Conservation (phyloP, 2,797 vertebrate species). For the Tapera naevia region DNA sequence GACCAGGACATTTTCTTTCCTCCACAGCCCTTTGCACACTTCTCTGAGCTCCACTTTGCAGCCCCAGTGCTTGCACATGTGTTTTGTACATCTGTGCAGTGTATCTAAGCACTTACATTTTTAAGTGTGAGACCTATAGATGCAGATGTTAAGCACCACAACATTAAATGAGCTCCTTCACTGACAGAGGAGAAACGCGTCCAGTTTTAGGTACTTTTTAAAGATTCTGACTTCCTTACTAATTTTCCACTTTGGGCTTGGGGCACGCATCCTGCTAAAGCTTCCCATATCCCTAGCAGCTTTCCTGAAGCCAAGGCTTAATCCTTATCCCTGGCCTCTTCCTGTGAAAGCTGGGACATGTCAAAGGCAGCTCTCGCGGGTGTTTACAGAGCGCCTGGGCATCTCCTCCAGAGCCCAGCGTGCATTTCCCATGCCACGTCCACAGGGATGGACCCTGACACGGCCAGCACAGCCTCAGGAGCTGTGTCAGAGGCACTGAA, state of each 20-base stretch:
- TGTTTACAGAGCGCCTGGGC: neutral
- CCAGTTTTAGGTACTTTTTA: neutral
- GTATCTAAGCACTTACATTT: rapidly evolving
- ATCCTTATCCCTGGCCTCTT: neutral
- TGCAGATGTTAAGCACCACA: neutral
- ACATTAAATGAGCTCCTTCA: neutral
- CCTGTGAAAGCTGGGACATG: neutral
- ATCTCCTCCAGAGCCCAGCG: neutral
- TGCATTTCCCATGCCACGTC: rapidly evolving
- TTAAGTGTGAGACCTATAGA: rapidly evolving
- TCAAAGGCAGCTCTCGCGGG: neutral
- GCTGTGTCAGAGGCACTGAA: neutral
- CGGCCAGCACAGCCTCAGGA: neutral
- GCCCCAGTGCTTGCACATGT: rapidly evolving
- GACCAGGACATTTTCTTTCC: too few relatives aligned
- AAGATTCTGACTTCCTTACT: neutral
- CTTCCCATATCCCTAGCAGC: neutral
- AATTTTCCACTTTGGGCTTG: neutral
- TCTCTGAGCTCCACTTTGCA: neutral
- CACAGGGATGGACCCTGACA: neutral
- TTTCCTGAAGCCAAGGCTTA: neutral
- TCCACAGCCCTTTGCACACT: rapidly evolving
- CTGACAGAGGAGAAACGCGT: neutral
- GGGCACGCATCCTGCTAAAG: neutral
- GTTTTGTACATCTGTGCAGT: neutral